Conservation (phyloP, 2,797 vertebrate genomes). For the Siniperca scherzeri region DNA sequence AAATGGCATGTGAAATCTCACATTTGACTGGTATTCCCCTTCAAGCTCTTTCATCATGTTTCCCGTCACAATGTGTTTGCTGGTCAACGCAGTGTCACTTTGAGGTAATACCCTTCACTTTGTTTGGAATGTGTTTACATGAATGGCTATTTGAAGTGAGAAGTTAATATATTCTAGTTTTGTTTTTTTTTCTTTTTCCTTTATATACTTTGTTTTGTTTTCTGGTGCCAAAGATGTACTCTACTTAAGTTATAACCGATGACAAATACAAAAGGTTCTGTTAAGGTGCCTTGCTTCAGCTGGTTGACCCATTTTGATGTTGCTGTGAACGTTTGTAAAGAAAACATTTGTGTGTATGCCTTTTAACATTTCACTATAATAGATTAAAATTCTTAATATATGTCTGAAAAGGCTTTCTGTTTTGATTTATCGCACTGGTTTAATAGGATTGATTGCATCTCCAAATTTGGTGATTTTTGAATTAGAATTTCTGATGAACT, state of each 20-base stretch:
- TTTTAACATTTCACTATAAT: slow-evolving; percentile 86
- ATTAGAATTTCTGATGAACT: too few relatives aligned
- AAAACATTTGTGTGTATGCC: slow-evolving; percentile 83
- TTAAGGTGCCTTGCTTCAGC: slow-evolving; percentile 81
- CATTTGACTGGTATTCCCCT: slow-evolving; percentile 36
- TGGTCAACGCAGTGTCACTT: slow-evolving; percentile 88
- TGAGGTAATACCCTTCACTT: slow-evolving; percentile 71
- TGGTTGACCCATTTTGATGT: slow-evolving; percentile 82
- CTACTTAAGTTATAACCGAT: slow-evolving; percentile 93
- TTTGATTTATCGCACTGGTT: slow-evolving; percentile 22
- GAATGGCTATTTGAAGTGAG: slow-evolving; percentile 87
- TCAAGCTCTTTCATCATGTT: slow-evolving; percentile 59
- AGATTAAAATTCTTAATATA: slow-evolving; percentile 89
- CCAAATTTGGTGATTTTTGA: too few relatives aligned
- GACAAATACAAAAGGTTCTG: slow-evolving; percentile 88
- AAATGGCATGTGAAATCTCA: slow-evolving; percentile 29
- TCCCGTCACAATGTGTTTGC: slow-evolving; percentile 87
- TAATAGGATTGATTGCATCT: neutral
- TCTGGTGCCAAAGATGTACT: slow-evolving; percentile 94
- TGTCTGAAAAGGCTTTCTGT: slow-evolving; percentile 68
- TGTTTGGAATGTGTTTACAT: slow-evolving; percentile 94
- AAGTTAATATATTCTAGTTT: slow-evolving; percentile 96
- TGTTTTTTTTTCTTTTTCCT: slow-evolving; percentile 72
- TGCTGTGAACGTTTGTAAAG: slow-evolving; percentile 87
- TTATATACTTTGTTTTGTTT: slow-evolving; percentile 57